phyloP scores from a whole-genome alignment of 2,888 invertebrate genomes.

The Pyralis farinalis region DNA sequence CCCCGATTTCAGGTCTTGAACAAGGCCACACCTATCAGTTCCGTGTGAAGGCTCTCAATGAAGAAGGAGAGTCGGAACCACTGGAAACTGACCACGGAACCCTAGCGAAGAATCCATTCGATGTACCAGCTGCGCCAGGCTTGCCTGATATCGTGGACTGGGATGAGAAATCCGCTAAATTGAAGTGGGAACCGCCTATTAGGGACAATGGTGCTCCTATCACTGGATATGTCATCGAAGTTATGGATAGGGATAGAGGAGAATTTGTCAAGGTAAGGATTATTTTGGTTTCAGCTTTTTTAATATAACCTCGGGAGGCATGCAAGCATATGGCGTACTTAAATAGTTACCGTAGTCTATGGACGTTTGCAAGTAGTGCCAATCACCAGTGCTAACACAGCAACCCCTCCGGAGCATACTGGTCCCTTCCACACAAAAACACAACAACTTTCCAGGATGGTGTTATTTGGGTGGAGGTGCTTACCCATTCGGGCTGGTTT shows the following conservation, averaged over 20 bases:
- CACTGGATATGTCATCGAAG: slow-evolving; percentile 95
- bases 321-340: too few relatives aligned
- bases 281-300: too few relatives aligned
- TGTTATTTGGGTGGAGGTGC: too few relatives aligned
- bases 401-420: too few relatives aligned
- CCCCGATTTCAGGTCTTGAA: slow-evolving; percentile 91
- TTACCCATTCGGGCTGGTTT: too few relatives aligned
- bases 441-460: too few relatives aligned
- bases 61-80: slow-evolving; percentile 98
- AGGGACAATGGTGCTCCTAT: slow-evolving; percentile 97
- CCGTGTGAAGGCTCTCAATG: slow-evolving; percentile 97
- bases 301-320: too few relatives aligned
- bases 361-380: too few relatives aligned
- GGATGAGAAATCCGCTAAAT: slow-evolving; percentile 93
- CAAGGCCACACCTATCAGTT: slow-evolving; percentile 98
- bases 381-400: too few relatives aligned
- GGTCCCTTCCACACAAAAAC: too few relatives aligned
- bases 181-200: slow-evolving; percentile 95
- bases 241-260: slow-evolving; percentile 93
- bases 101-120: slow-evolving; percentile 98
- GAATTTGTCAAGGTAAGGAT: slow-evolving; percentile 86
- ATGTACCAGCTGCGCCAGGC: slow-evolving; percentile 93
- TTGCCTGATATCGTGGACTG: slow-evolving; percentile 94
- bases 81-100: slow-evolving; percentile 93
- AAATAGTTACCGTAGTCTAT: too few relatives aligned